Evolutionary conservation across 2,797 vertebrate species (phyloP).

Genomic region (Paedocypris micromegethes): DNA sequence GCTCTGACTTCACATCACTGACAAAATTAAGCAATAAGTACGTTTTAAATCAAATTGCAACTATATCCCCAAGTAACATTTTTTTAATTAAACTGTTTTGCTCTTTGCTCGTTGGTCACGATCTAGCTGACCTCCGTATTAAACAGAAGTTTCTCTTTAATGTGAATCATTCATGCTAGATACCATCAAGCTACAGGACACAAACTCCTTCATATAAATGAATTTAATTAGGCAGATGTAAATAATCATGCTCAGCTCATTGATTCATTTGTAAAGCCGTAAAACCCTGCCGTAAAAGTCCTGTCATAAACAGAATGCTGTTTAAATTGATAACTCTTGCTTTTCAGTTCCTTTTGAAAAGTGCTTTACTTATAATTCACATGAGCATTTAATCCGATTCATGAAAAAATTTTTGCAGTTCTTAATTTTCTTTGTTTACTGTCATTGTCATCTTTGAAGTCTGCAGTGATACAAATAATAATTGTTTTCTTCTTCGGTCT

Average conservation of each 20-base stretch:
- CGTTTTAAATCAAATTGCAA: too few relatives aligned
- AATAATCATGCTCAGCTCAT: conserved; percentile 68
- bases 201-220: conserved; percentile 64
- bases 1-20: too few relatives aligned
- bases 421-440: conserved; percentile 44
- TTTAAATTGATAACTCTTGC: conserved; percentile 40
- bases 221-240: conserved; percentile 72
- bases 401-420: conserved; percentile 35
- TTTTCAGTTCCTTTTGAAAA: conserved; percentile 43
- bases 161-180: too few relatives aligned
- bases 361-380: conserved; percentile 25
- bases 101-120: too few relatives aligned
- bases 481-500: conserved; percentile 43
- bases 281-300: conserved; percentile 64
- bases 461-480: conserved; percentile 49
- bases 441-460: conserved; percentile 55
- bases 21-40: too few relatives aligned
- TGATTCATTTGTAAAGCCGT: conserved; percentile 68
- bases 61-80: too few relatives aligned
- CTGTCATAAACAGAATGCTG: conserved; percentile 65
- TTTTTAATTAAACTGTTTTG: too few relatives aligned
- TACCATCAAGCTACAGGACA: conserved; percentile 43
- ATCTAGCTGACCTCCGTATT: too few relatives aligned
- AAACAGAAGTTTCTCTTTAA: too few relatives aligned
- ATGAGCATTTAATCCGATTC: conserved; percentile 32